Base-by-base conservation (phyloP, 2,113 vertebrate genomes). In the Lagenorhynchus albirostris region DNA sequence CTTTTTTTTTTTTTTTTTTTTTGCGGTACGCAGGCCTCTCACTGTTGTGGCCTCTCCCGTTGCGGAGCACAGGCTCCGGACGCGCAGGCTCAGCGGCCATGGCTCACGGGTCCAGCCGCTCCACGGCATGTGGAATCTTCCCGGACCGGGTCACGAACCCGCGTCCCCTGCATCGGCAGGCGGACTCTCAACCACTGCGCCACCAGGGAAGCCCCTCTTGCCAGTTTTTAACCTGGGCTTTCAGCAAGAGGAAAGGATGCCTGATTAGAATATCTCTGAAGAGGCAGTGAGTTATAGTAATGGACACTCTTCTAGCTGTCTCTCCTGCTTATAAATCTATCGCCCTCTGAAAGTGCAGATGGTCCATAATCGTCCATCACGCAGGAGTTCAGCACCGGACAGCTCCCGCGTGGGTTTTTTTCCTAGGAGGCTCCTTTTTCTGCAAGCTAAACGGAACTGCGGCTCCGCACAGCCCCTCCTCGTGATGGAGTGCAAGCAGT, bases 321-420 rank as follows among this genome's bases (percentile, higher is more conserved):
- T 98, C 97, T 96, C 98, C 94, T 20, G 95, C 98, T 98, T 99
- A 96, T 99, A 99, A 99, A 99, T 99, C 99, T 98, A 97, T 98
- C 98, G 98, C 97, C 98, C 98, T 98, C 98, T 97, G 98, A 90
- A 98, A 98, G 99, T 99, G 98, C 99, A 99, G 99, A 99, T 99
- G 99, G 98, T 98, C 99, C 99, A 99, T 99, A 99, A 99, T 97
- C 99, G 98, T 99, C 99, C 98, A 99, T 99, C 99, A 99, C 93
- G 93, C 98, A 88, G 13, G 98, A 94, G 98, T 91, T 92, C 96
- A 98, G 98, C 90, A 53, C 90, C 83, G 98, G 98, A 98, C 98
- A 96, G 98, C 98, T 97, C 98, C 97, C 94, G 96, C 98, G 98
- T 97, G 98, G 98, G 98, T 98, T 97, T 38, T 38, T 98, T 89